Evolutionary conservation across 2,797 vertebrate species (phyloP), one percentile per base, ranked within the genome.

Genomic region (Chelmon rostratus): DNA sequence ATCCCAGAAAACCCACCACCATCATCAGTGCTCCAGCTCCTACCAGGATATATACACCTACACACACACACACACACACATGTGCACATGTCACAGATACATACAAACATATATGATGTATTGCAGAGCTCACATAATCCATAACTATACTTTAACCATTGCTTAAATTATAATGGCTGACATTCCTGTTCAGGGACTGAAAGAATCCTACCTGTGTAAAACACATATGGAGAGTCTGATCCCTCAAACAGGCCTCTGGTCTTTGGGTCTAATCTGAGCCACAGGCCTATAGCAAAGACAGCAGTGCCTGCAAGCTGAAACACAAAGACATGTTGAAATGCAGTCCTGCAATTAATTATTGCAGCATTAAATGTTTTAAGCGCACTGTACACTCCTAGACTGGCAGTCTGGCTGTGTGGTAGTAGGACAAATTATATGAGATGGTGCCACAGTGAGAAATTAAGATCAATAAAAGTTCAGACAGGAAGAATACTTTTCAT

Each of bases 1-100:
- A 99, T 87, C 98, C 98, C 79, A 99, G 94, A 92, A 99, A 99
- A 1, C 98, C 98, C 89, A 99, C 97, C 47, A 99, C 87, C 98
- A 99, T 99, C 96, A 99, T 99, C 82, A 99, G 94, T 1, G 97
- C 97, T 40, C 98, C 98, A 15, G 96, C 97, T 73, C 94, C 97
- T 64, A 99, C 98, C 67, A 99, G 94, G 86, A 99, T 96, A 78
- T 99, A 99, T 40, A 99, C 96, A 69, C 97, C 98, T 99, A 78
- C 40, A 88, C 63, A 70, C 44, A 84, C 23, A 82, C 5, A 79
- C 6, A 78, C 1, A 74, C 6, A 44, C 42, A 42, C 42, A 42
- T 7, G 42, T 42, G 13, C 44, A 46, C 6, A 35, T 37, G 28
- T 28, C 12, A 76, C 2, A 49, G n/a, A 40, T 4, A 40, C 6